Base-by-base conservation (phyloP, 2,113 vertebrate genomes). In the Neodontobutis hainanensis region DNA sequence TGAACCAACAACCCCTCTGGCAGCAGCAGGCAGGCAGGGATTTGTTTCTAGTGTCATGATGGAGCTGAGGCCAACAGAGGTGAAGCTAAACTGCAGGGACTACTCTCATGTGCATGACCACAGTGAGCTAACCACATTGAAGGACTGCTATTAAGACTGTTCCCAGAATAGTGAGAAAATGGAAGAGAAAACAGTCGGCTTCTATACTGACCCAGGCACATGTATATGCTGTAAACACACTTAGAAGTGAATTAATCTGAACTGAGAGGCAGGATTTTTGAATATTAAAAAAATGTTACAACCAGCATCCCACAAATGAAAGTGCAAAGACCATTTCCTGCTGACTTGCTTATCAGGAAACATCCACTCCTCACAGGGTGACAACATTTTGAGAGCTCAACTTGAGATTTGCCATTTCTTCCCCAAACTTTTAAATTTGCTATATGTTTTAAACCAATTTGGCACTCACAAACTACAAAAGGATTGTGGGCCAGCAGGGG, bases 161-260 rank as follows among this genome's bases (percentile, higher is more conserved):
- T 83, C 85, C 52, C 40, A 89, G 84, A 92, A 90, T 89, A 89
- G 83, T 73, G 75, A 78, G 84, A 82, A 86, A 73, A 78, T 44
- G 49, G 38, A 55, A 65, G 61, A 49, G 68, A 52, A 79, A 67
- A 81, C 55, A 77, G 36, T 68, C 27, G 36, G 63, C 75, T 58
- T 73, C 16, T 71, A 43, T 32, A 59, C 63, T 69, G 68, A 58
- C 64, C 68, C 44, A 45, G 73, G 66, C 44, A 65, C 65, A 19
- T 55, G 67, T 53, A 56, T 59, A 55, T 45, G 27, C 50, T 32
- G 49, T 32, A 51, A 76, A 48, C 19, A 6, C 47, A 61, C 10
- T 19, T 9, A 42, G n/a, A 10, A 58, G 56, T 65, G 36, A 57
- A n/a, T 36, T 16, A 34, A 63, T 34, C n/a, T 34, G 38, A 40